Evolutionary conservation across 2,888 invertebrate species (phyloP), one percentile per base, ranked within the genome.

Genomic region (Drosophila phalerata): DNA sequence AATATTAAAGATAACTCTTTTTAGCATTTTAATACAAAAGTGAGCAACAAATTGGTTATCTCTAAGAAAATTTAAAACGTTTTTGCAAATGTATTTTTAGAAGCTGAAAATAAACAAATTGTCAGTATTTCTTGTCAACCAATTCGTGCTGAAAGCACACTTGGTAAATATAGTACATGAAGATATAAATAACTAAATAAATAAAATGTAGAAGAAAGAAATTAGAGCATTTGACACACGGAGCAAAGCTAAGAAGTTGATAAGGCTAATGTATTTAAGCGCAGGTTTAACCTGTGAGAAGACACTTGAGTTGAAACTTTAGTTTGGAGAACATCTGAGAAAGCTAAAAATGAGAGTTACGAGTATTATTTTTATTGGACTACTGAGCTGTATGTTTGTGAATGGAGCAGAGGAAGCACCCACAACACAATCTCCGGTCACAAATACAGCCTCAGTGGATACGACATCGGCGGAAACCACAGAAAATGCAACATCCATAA

Each of bases 91-190:
- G 9, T 34, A 30, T 38, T 25, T 48, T 42, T n/a, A 43, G 19
- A n/a, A 49, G 34, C 19, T 37, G 17, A 15, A 34, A 45, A 3
- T 49, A 37, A 43, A 32, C 15, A 58, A 19, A 42, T 13, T n/a
- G 37, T 17, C 34, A 40, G 32, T 17, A 38, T 37, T 38, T 38
- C 47, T 63, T 69, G 53, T 63, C 70, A 53, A 43, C 15, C 13
- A 53, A 43, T 70, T 69, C 70, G 70, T 70, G 70, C 67, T 38
- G 38, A 55, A 66, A 19, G 25, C 38, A 32, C n/a, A 10, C 43
- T 25, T 28, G 13, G 11, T 19, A 13, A 40, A 10, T 8, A 30
- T 22, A 42, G 1, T 3, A 47, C 37, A 13, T 8, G 3, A 38
- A 38, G 57, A 70, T 53, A 62, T 32, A 28, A 62, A 3, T 22